phyloP scores from a whole-genome alignment of 2,113 vertebrate genomes.

The Sterna hirundo region DNA sequence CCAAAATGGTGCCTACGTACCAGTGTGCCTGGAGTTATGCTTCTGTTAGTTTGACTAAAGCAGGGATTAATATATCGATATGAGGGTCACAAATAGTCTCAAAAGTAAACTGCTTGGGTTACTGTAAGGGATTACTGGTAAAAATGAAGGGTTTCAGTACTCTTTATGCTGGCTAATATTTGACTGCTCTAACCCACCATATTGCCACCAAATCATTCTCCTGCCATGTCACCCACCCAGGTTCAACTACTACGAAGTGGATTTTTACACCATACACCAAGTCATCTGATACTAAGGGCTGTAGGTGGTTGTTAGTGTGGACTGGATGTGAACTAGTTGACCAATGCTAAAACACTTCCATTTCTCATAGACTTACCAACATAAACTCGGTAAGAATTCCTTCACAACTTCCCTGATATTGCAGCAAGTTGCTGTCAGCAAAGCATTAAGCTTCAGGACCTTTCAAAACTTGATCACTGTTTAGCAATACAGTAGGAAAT shows the following conservation, averaged over 20 bases:
- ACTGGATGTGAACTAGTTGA: neutral
- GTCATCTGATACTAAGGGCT: neutral
- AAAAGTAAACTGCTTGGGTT: neutral
- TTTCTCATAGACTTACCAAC: neutral
- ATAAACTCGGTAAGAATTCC: neutral
- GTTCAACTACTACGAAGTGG: neutral
- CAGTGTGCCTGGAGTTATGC: neutral
- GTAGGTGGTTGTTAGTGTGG: neutral
- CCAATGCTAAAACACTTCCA: neutral
- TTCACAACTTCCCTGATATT: neutral
- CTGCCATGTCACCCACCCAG: fast-evolving
- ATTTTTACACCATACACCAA: neutral
- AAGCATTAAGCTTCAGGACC: neutral
- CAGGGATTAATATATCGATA: neutral
- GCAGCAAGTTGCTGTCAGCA: neutral
- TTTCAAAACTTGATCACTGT: neutral
- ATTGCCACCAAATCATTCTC: neutral
- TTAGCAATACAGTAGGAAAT: neutral
- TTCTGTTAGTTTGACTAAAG: neutral
- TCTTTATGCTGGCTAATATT: neutral
- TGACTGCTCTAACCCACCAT: neutral
- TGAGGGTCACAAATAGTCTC: neutral
- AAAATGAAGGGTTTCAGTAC: neutral
- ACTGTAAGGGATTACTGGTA: neutral
- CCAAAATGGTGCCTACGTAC: fast-evolving